A percentile compares a stretch with the other conserved stretches of the same genome.
phyloP scores from a whole-genome alignment of 2,797 vertebrate species.

The Thaleichthys pacificus region DNA sequence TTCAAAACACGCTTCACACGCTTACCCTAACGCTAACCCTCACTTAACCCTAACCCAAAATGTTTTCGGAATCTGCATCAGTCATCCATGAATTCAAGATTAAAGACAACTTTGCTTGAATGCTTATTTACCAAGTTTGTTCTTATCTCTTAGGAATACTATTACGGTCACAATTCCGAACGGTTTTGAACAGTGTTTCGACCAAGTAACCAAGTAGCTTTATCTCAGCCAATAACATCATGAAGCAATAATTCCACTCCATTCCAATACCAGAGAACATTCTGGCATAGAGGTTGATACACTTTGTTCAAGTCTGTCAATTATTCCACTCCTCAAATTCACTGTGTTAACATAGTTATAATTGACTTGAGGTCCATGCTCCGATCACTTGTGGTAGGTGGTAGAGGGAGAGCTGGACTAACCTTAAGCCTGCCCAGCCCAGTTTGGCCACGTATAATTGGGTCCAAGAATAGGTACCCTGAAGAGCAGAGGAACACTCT shows the following conservation, averaged over 20 bases:
- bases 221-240: neutral
- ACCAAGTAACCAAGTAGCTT: neutral
- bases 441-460: slow-evolving; percentile 10
- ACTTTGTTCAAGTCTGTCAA: neutral
- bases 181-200: neutral
- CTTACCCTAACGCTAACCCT: too few relatives aligned
- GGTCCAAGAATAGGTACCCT: neutral
- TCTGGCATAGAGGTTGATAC: neutral
- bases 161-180: too few relatives aligned
- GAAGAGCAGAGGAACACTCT: neutral
- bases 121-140: too few relatives aligned
- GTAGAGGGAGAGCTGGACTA: neutral
- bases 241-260: neutral
- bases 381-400: too few relatives aligned
- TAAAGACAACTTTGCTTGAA: too few relatives aligned
- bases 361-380: slow-evolving; percentile 2
- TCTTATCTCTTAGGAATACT: too few relatives aligned
- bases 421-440: neutral
- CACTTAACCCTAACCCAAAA: too few relatives aligned
- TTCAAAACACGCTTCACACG: too few relatives aligned
- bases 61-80: too few relatives aligned
- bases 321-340: neutral
- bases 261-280: neutral
- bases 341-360: neutral
- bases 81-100: too few relatives aligned